Percentiles rank a stretch among this genome's conserved stretches.
phyloP scores from a whole-genome alignment of 2,797 vertebrate genomes.

The Saxicola maurus region DNA sequence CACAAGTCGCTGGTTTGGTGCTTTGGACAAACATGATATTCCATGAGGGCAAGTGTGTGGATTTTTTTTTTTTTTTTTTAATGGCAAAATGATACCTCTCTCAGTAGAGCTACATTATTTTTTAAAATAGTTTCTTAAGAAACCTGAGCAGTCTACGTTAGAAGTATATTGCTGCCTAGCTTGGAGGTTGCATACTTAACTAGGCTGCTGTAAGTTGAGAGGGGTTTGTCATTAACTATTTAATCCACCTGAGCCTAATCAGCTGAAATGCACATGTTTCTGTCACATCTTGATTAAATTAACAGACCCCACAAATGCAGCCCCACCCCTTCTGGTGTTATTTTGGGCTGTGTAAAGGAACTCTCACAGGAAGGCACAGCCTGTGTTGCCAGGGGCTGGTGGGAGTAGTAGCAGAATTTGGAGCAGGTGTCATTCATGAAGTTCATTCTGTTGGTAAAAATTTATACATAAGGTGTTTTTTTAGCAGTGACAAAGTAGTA shows the following conservation, averaged over 20 bases:
- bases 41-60: rapidly evolving
- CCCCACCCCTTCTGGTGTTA: neutral
- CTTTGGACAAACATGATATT: neutral
- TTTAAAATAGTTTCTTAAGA: neutral
- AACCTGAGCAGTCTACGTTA: neutral
- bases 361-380: rapidly evolving
- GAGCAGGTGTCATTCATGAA: neutral
- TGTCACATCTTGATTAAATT: neutral
- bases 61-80: neutral
- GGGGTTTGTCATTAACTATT: neutral
- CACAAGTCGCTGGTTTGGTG: neutral
- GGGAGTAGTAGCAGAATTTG: neutral
- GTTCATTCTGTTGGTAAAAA: neutral
- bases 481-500: neutral
- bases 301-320: neutral
- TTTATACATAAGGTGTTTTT: neutral
- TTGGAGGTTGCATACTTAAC: neutral
- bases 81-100: neutral
- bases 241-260: neutral
- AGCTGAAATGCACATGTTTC: neutral
- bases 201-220: neutral
- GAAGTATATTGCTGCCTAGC: neutral
- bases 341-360: neutral
- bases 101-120: neutral
- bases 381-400: neutral